phyloP scores from a whole-genome alignment of 2,113 vertebrate species.

The Myrmecobius fasciatus region DNA sequence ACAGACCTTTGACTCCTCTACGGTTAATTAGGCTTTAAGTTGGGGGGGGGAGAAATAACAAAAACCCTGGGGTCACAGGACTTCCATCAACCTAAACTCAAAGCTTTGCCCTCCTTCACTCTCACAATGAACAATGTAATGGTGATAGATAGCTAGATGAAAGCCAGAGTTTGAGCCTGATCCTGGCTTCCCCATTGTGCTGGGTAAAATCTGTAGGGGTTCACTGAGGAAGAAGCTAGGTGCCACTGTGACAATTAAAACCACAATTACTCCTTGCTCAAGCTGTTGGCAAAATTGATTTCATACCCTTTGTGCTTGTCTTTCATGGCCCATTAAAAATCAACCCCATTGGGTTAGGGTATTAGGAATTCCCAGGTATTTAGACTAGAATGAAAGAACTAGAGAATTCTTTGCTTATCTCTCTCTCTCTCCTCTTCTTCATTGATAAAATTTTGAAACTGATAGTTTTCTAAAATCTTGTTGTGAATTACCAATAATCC shows the following conservation, averaged over 20 bases:
- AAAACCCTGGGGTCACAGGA: constrained; percentile 76
- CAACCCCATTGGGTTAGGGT: constrained; percentile 51
- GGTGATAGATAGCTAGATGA: constrained; percentile 81
- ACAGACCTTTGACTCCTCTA: constrained; percentile 79
- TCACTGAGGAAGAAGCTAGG: constrained; percentile 69
- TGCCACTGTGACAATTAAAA: constrained; percentile 64
- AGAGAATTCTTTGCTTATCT: neutral
- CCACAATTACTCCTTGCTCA: constrained; percentile 75
- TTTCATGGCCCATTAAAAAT: constrained; percentile 77
- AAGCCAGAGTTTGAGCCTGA: constrained; percentile 63
- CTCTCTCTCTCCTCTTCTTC: neutral
- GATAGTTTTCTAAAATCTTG: neutral
- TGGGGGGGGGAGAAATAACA: constrained; percentile 64
- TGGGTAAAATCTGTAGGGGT: constrained; percentile 66
- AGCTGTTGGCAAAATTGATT: constrained; percentile 73
- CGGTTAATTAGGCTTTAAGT: constrained; percentile 80
- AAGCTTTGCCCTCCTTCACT: constrained; percentile 80
- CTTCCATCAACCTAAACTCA: constrained; percentile 80
- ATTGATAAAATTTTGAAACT: neutral
- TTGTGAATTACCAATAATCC: neutral
- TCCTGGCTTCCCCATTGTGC: constrained; percentile 73
- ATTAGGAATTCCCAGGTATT: constrained; percentile 18
- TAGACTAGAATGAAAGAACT: constrained; percentile 45
- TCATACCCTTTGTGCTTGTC: constrained; percentile 57
- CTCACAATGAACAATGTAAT: constrained; percentile 78